These are phyloP conservation scores for Plutomurus gul DNA, from an alignment of 1,140 invertebrate genomes.

Conservation along the genomic window DNA sequence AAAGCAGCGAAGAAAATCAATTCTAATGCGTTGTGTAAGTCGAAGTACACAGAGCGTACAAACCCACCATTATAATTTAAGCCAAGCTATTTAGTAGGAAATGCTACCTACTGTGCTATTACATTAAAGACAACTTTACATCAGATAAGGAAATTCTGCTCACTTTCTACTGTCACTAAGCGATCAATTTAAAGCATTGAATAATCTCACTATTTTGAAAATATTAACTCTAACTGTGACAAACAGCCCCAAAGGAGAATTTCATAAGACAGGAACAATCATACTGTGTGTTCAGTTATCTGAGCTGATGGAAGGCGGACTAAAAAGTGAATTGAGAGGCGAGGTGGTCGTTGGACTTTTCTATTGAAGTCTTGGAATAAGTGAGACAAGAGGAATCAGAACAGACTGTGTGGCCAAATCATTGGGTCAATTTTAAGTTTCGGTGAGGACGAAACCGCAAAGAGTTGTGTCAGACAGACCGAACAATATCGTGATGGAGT, in stretches of 20 bases:
- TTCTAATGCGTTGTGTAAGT: not conserved
- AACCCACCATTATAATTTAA: not conserved
- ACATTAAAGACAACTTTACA: too few species aligned
- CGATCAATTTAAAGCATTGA: too few species aligned
- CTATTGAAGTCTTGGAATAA: not conserved
- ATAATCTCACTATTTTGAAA: too few species aligned
- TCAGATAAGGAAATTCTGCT: too few species aligned
- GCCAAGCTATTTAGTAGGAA: too few species aligned
- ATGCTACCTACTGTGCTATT: too few species aligned
- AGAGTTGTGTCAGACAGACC: constrained; percentile 41
- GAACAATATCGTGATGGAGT: constrained; percentile 41
- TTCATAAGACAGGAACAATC: not conserved
- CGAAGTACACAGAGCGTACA: not conserved
- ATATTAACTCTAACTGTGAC: too few species aligned
- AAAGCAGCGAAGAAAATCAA: not conserved
- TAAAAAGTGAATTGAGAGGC: not conserved
- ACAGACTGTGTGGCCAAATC: constrained; percentile 39
- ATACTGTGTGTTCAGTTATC: not conserved
- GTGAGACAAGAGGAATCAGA: not conserved
- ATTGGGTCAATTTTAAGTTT: constrained; percentile 46
- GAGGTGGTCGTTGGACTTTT: not conserved
- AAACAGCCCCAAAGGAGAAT: too few species aligned
- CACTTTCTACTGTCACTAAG: too few species aligned
- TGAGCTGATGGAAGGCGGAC: not conserved
- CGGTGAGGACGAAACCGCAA: constrained; percentile 43